Percentiles rank a stretch among this genome's conserved stretches.
phyloP scores from a whole-genome alignment of 2,113 vertebrate genomes.

The Bubo scandiacus region DNA sequence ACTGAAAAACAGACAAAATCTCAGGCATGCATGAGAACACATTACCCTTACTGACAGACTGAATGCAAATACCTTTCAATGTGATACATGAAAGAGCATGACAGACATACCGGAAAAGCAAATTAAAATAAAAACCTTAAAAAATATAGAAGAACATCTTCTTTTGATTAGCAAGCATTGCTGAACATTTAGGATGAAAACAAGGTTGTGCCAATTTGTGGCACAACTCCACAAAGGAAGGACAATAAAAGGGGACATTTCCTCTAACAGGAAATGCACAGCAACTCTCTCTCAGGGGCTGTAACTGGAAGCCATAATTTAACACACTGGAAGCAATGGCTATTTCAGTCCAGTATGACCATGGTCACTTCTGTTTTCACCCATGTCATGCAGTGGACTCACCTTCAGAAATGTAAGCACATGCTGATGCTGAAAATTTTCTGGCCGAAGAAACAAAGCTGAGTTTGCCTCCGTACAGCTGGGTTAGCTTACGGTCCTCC shows the following conservation, averaged over 20 bases:
- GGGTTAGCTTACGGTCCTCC: not conserved
- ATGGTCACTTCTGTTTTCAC: not conserved
- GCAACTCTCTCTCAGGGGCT: not conserved
- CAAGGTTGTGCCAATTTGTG: not conserved
- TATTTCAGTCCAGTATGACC: not conserved
- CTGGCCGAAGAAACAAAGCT: not conserved
- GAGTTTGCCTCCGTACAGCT: not conserved
- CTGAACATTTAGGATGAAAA: not conserved
- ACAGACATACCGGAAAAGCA: accelerated
- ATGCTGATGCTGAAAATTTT: accelerated
- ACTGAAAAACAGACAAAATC: not conserved
- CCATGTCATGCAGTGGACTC: accelerated
- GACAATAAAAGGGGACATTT: not conserved
- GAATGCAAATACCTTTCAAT: not conserved
- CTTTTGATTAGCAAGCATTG: not conserved
- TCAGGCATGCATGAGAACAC: not conserved
- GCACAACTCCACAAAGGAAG: not conserved
- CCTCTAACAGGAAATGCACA: not conserved
- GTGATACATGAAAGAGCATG: not conserved
- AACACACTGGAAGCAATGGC: not conserved
- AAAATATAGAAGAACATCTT: not conserved
- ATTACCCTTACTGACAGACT: not conserved
- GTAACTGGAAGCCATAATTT: not conserved
- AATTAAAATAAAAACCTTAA: not conserved
- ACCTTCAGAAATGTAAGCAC: accelerated